Evolutionary conservation across 1,140 invertebrate species (phyloP).

Genomic region (Cyphomyrmex costatus): DNA sequence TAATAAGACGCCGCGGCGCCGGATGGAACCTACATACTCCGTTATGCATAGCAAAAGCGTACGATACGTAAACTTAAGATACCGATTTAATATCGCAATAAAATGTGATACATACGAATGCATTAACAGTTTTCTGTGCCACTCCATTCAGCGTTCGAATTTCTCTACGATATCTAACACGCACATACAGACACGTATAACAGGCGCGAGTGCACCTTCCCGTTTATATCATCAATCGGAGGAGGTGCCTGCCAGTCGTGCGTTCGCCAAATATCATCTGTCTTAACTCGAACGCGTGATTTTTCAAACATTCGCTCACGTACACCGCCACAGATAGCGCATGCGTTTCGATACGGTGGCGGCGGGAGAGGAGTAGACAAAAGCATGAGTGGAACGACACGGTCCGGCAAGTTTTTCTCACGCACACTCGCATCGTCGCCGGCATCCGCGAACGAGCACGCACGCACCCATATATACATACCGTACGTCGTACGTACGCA

Average conservation of each 20-base stretch:
- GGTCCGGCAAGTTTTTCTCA: constrained; percentile 43
- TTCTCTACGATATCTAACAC: neutral
- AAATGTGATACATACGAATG: neutral
- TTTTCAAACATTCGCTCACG: constrained; percentile 1
- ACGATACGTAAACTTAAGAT: neutral
- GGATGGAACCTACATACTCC: neutral
- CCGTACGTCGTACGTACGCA: constrained; percentile 4
- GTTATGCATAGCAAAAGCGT: neutral
- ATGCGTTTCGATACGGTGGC: neutral
- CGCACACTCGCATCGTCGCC: constrained; percentile 21
- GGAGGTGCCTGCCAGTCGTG: constrained; percentile 25
- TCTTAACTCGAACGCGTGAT: constrained; percentile 42
- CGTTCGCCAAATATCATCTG: constrained; percentile 34
- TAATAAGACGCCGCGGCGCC: neutral
- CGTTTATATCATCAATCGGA: neutral
- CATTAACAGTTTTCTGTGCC: neutral
- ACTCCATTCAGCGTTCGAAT: neutral
- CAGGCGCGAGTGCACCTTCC: neutral
- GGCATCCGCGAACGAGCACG: neutral
- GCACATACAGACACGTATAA: neutral
- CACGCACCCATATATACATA: neutral
- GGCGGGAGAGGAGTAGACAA: neutral
- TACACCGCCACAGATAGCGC: constrained; percentile 3
- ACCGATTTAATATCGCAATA: neutral
- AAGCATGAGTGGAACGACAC: constrained; percentile 37